Percentiles rank a stretch among this genome's conserved stretches.
Conservation (phyloP, 2,888 invertebrate species). For the Dryocosmus kuriphilus region DNA sequence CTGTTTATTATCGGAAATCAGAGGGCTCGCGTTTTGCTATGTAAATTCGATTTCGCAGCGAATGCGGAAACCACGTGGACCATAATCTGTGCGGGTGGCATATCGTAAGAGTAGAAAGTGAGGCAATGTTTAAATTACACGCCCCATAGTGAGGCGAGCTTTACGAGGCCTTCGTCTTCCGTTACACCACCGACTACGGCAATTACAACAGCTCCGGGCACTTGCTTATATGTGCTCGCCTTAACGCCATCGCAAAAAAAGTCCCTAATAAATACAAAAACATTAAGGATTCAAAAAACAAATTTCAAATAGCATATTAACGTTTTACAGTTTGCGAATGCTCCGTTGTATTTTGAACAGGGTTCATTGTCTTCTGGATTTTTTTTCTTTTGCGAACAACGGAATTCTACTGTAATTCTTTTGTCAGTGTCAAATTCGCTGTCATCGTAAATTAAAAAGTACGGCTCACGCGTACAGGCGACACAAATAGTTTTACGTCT, state of each 20-base stretch:
- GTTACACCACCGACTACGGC: slow-evolving; percentile 65
- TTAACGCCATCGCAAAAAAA: slow-evolving; percentile 26
- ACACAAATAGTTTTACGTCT: slow-evolving; percentile 29
- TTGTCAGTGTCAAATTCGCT: slow-evolving; percentile 2
- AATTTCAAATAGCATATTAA: no score
- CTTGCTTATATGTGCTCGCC: background rate
- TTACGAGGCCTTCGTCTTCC: slow-evolving; percentile 67
- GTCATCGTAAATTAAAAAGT: slow-evolving; percentile 24
- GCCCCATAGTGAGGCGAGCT: slow-evolving; percentile 65
- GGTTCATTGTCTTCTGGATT: background rate
- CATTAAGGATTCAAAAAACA: background rate
- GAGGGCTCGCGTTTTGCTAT: slow-evolving; percentile 22
- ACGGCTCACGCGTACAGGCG: background rate
- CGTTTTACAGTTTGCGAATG: no score
- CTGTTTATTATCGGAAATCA: slow-evolving; percentile 23
- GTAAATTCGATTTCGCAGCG: slow-evolving; percentile 30
- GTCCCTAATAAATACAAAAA: background rate
- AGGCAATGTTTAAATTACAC: slow-evolving; percentile 74
- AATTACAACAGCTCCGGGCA: slow-evolving; percentile 60
- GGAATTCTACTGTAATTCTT: background rate
- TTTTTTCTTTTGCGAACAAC: background rate
- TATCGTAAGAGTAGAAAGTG: slow-evolving; percentile 59
- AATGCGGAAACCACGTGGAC: slow-evolving; percentile 42
- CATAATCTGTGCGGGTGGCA: slow-evolving; percentile 59
- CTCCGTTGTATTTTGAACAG: background rate